These are phyloP conservation scores for Lithosia quadra DNA, from an alignment of 2,888 invertebrate genomes.

Conservation along the genomic window DNA sequence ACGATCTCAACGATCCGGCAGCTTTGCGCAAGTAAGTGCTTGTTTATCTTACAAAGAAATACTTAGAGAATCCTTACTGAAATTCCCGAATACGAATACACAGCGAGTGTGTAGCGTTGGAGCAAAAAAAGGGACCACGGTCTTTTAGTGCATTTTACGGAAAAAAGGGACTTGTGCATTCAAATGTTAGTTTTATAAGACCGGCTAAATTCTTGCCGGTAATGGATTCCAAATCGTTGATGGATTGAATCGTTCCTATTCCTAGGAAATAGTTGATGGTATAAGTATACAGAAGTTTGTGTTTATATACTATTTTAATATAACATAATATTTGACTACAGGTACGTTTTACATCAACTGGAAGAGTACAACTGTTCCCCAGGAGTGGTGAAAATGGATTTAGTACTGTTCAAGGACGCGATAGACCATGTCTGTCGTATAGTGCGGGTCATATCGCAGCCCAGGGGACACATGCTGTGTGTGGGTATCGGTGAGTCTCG, in stretches of 20 bases:
- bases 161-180: too few species aligned
- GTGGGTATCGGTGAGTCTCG: conserved; percentile 90
- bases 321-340: conserved; percentile 47
- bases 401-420: conserved; percentile 95
- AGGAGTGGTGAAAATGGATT: conserved; percentile 92
- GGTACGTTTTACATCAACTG: conserved; percentile 87
- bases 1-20: conserved; percentile 90
- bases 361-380: conserved; percentile 93
- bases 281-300: too few species aligned
- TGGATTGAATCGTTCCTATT: too few species aligned
- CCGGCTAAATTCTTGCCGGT: background rate
- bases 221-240: background rate
- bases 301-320: too few species aligned
- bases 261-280: too few species aligned
- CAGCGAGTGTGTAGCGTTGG: too few species aligned
- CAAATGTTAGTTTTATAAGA: too few species aligned
- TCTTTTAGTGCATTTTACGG: too few species aligned
- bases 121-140: too few species aligned
- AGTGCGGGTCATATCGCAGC: conserved; percentile 94
- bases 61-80: background rate
- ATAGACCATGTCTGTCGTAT: conserved; percentile 95
- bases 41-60: background rate
- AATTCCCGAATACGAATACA: background rate
- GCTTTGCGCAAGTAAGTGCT: conserved; percentile 75
- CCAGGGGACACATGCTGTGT: conserved; percentile 93